A percentile compares a stretch with the other conserved stretches of the same genome.
Evolutionary conservation across 1,140 invertebrate species (phyloP).

Genomic region (Latrodectus geometricus): DNA sequence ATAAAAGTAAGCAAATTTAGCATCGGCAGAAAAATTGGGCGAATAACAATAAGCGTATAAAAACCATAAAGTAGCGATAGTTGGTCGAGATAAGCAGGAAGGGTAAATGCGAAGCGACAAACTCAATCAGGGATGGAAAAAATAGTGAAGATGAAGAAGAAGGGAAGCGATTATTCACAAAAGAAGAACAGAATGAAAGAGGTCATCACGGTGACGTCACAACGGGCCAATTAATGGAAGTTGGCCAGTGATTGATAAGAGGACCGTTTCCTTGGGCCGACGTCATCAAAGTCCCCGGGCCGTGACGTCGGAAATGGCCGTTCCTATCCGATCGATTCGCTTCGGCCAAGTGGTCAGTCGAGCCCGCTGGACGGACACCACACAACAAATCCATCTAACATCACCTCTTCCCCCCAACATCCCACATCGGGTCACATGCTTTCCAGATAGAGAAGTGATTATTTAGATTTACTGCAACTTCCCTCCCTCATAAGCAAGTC

Average conservation of each 20-base stretch:
- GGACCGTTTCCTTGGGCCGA: constrained; percentile 44
- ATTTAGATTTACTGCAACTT: no score
- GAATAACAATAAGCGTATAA: constrained; percentile 55
- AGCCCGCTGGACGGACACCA: constrained; percentile 31
- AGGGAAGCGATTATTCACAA: constrained; percentile 56
- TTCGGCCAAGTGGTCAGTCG: constrained; percentile 48
- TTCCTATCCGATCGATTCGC: constrained; percentile 39
- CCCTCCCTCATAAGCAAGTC: no score
- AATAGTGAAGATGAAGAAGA: constrained; percentile 29
- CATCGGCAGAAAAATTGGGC: constrained; percentile 29
- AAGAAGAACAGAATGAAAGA: constrained; percentile 57
- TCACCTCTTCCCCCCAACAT: not conserved
- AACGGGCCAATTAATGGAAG: constrained; percentile 60
- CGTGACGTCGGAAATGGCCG: constrained; percentile 60
- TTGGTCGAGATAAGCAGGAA: not conserved
- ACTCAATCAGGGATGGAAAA: constrained; percentile 52
- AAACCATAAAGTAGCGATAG: constrained; percentile 37
- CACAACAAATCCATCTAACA: constrained; percentile 42
- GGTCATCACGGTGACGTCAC: constrained; percentile 60
- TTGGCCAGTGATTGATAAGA: constrained; percentile 59
- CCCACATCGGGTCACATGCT: no score
- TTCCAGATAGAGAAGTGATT: no score
- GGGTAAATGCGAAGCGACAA: constrained; percentile 33
- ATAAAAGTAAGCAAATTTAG: constrained; percentile 4
- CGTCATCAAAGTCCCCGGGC: constrained; percentile 55